These are phyloP conservation scores for Aricia artaxerxes DNA, from an alignment of 2,888 invertebrate genomes.

Conservation along the genomic window DNA sequence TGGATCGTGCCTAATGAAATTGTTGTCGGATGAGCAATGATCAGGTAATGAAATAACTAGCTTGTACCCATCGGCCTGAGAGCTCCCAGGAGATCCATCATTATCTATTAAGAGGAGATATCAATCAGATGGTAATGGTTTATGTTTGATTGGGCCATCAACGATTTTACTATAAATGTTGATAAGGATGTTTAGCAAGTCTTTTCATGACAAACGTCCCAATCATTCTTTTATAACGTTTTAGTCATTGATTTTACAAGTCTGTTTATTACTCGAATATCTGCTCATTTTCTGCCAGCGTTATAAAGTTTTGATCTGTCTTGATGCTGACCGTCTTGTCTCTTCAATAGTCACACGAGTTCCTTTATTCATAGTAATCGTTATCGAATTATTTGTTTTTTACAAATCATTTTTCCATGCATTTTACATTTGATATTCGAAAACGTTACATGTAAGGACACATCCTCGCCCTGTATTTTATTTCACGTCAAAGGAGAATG, in stretches of 20 bases:
- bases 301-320: no score
- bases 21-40: slow-evolving; percentile 41
- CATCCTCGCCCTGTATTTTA: background rate
- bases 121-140: slow-evolving; percentile 5
- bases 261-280: no score
- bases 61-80: background rate
- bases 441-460: no score
- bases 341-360: no score
- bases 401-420: no score
- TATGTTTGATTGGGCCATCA: background rate
- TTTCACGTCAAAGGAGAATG: background rate
- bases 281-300: no score
- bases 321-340: no score
- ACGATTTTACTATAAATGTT: background rate
- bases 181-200: background rate
- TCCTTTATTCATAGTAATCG: no score
- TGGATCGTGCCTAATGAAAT: slow-evolving; percentile 41
- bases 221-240: no score
- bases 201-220: background rate
- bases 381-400: no score
- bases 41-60: background rate
- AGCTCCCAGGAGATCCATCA: slow-evolving; percentile 14
- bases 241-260: no score
- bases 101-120: slow-evolving; percentile 13
- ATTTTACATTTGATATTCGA: no score